Base-by-base conservation (phyloP, 2,113 vertebrate species). In the Serinus canaria region DNA sequence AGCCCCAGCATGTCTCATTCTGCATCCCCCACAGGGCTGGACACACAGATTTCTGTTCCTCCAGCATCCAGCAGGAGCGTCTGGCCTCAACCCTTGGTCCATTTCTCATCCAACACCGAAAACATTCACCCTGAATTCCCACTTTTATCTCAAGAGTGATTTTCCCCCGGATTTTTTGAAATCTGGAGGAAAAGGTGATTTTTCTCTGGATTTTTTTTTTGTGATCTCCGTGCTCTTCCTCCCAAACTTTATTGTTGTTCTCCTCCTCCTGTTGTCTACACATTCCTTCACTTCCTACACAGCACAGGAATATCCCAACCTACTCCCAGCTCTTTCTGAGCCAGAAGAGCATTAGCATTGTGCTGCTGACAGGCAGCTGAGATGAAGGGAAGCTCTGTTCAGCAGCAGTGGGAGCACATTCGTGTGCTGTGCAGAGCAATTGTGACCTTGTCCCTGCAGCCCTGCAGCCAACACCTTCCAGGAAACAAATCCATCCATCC, bases 231-330 rank as follows among this genome's bases (percentile, higher is more conserved):
- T 60, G 64, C 59, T 87, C 70, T 94, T 91, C 72, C 47, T 69
- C 83, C 59, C 67, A 49, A 94, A 93, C 89, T 90, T 95, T 82
- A 83, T 62, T 89, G 69, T 83, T 80, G 74, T 81, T 66, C 79
- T 91, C 50, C 87, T 68, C 56, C 64, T 89, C 14, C 88, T 92
- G 89, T 95, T 94, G 89, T 90, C 89, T 90, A 92, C 85, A 69
- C 74, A 41, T 76, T 80, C 76, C 92, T 77, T 39, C 55, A 78
- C 88, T 93, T 96, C 95, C 95, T 75, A 92, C 87, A 67, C 80
- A 82, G 58, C 87, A 67, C 79, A 91, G 92, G 86, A 96, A 93
- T 96, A 97, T 92, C 56, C 58, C 94, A 94, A 17, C 85, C 74
- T 79, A 77, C 66, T 90, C 70, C 39, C 49, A 63, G 50, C 49